These are phyloP conservation scores for Psilopsiagon aurifrons DNA, from an alignment of 2,113 vertebrate species.

Conservation along the genomic window DNA sequence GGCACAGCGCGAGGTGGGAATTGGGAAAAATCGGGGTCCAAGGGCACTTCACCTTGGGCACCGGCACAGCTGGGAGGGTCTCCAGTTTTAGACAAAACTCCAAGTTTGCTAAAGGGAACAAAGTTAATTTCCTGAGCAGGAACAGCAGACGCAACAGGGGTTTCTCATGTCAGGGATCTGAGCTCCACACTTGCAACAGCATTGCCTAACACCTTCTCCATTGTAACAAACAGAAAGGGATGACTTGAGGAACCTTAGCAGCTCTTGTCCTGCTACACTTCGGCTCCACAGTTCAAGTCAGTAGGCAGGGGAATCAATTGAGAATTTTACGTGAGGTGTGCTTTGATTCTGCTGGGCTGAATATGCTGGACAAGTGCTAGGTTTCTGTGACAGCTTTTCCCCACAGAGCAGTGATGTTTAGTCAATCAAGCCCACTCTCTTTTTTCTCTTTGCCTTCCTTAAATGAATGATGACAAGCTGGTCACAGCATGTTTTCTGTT, in stretches of 20 bases:
- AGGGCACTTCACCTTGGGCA: background rate
- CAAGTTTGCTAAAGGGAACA: background rate
- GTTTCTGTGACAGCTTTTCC: background rate
- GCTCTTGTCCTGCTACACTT: background rate
- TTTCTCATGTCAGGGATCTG: background rate
- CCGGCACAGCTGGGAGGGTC: background rate
- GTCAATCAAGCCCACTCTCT: slow-evolving; percentile 35
- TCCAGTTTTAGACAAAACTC: background rate
- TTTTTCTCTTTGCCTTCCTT: slow-evolving; percentile 17
- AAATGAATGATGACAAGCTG: slow-evolving; percentile 62
- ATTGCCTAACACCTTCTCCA: background rate
- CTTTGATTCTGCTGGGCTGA: background rate
- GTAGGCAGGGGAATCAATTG: background rate
- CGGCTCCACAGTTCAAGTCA: background rate
- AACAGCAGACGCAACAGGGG: fast-evolving
- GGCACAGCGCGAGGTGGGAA: background rate
- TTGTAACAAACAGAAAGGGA: background rate
- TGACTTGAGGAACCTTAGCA: background rate
- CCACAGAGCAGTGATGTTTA: slow-evolving; percentile 21
- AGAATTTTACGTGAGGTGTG: background rate
- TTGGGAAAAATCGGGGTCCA: background rate
- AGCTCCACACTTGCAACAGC: background rate
- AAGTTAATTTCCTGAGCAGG: background rate
- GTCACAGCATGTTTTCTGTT: slow-evolving; percentile 68
- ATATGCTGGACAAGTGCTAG: background rate